Conservation (phyloP, 2,113 vertebrate species). For the Actinemys pallida region DNA sequence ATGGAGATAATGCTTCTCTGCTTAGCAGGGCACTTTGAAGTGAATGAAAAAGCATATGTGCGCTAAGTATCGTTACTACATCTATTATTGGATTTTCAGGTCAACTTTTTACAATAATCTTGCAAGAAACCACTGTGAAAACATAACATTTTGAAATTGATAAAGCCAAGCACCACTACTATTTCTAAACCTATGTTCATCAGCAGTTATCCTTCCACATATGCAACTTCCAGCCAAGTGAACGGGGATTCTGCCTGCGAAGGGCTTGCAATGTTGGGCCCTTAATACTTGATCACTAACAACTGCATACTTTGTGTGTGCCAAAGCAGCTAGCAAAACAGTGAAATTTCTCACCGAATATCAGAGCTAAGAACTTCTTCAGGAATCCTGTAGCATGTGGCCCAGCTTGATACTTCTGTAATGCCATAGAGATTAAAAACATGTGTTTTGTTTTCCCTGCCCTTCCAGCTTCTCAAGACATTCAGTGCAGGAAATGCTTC, state of each 20-base stretch:
- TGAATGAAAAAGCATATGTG: not conserved
- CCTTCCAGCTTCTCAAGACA: slow-evolving; percentile 88
- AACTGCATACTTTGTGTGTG: not conserved
- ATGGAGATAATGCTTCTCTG: not conserved
- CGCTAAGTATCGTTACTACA: not conserved
- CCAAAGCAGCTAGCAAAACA: not conserved
- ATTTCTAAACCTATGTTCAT: not conserved
- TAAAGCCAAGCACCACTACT: not conserved
- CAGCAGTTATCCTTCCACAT: not conserved
- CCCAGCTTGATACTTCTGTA: slow-evolving; percentile 98
- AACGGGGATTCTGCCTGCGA: not conserved
- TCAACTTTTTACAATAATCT: not conserved
- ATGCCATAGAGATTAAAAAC: slow-evolving; percentile 96
- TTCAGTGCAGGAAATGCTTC: slow-evolving; percentile 87
- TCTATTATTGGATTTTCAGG: not conserved
- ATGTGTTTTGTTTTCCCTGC: slow-evolving; percentile 86
- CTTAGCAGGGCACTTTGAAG: not conserved
- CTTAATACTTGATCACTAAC: not conserved
- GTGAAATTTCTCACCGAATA: slow-evolving; percentile 66
- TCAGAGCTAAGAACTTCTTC: slow-evolving; percentile 75
- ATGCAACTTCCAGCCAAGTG: not conserved
- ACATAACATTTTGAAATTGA: not conserved
- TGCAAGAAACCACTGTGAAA: not conserved
- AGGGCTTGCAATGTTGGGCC: not conserved
- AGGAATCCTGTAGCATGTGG: slow-evolving; percentile 87